Base-by-base conservation (phyloP, 2,113 vertebrate species). In the Gobio gobio region DNA sequence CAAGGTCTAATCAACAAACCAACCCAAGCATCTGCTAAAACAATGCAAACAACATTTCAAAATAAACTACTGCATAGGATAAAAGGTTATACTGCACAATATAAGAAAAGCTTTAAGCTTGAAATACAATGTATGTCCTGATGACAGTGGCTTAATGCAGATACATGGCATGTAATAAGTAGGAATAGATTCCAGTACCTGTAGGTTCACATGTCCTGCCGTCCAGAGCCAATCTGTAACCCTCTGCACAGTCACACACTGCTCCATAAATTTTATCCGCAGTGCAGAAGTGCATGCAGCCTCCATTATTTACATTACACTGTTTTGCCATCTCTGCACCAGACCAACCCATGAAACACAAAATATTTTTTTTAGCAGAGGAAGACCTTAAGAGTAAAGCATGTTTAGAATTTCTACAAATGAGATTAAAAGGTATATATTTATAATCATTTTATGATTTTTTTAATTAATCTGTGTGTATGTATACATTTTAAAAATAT, bases 241-340 rank as follows among this genome's bases (percentile, higher is more conserved):
- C 97, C 0, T 33, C 0, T 0, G 96, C 95, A 3, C 98, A 99
- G 83, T 88, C 91, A 4, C 98, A 99, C 83, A 92, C 77, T 4
- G 92, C 91, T 20, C 83, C 94, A 10, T 88, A 82, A 0, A 2
- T 13, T 0, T 88, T 45, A 54, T 92, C 82, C 3, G 92, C 91
- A 63, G 45, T 86, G 87, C 98, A 99, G 82, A 98, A 97, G 83
- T 99, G 98, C 82, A 94, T 93, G 88, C 98, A 99, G 10, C 94
- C 95, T 14, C 97, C 98, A 0, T 99, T 99, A 90, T 96, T 93
- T 47, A 93, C 68, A 0, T 58, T 83, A 88, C 95, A 96, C 86
- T 90, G 93, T 63, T 91, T 92, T 33, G n/a, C n/a, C 47, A 93
- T 70, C 85, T 97, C 97, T 98, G 93, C 6, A 70, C 58, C 74